Conservation (phyloP, 2,888 invertebrate species). For the Drosophila neutralis region DNA sequence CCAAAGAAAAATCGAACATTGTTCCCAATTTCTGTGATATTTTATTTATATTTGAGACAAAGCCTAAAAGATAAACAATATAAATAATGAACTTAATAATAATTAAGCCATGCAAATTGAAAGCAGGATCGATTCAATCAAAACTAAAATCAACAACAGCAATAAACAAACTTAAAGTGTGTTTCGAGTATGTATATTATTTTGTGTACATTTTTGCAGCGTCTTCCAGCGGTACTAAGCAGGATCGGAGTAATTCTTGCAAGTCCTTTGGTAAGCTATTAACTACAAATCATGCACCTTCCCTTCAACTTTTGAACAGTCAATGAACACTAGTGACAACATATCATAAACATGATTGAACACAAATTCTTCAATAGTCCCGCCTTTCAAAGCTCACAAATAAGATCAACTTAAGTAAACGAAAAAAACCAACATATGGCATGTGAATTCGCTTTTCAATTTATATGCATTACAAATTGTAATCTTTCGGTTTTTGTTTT, state of each 20-base stretch:
- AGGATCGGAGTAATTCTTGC: slow-evolving; percentile 98
- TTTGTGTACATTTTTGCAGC: slow-evolving; percentile 89
- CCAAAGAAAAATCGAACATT: slow-evolving; percentile 72
- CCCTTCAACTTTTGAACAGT: slow-evolving; percentile 24
- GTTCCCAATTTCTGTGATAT: slow-evolving; percentile 84
- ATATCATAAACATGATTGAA: slow-evolving; percentile 19
- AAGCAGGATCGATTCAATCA: slow-evolving; percentile 36
- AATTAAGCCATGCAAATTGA: slow-evolving; percentile 39
- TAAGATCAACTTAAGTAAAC: slow-evolving; percentile 34
- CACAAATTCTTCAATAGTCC: slow-evolving; percentile 11
- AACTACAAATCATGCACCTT: slow-evolving; percentile 82
- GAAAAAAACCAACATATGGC: slow-evolving; percentile 61
- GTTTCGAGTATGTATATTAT: slow-evolving; percentile 85
- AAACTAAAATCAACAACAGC: slow-evolving; percentile 42
- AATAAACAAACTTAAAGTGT: slow-evolving; percentile 83
- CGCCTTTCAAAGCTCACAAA: neutral
- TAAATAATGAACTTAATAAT: slow-evolving; percentile 37
- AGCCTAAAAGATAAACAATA: slow-evolving; percentile 10
- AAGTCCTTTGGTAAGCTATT: slow-evolving; percentile 95
- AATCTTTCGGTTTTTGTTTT: slow-evolving; percentile 33
- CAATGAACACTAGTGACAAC: slow-evolving; percentile 29
- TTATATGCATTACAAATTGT: slow-evolving; percentile 54
- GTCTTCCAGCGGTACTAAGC: slow-evolving; percentile 97
- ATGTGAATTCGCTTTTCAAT: slow-evolving; percentile 79
- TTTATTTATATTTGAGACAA: slow-evolving; percentile 33